Conservation (phyloP, 2,888 invertebrate genomes). For the Agonopterix heracliana region DNA sequence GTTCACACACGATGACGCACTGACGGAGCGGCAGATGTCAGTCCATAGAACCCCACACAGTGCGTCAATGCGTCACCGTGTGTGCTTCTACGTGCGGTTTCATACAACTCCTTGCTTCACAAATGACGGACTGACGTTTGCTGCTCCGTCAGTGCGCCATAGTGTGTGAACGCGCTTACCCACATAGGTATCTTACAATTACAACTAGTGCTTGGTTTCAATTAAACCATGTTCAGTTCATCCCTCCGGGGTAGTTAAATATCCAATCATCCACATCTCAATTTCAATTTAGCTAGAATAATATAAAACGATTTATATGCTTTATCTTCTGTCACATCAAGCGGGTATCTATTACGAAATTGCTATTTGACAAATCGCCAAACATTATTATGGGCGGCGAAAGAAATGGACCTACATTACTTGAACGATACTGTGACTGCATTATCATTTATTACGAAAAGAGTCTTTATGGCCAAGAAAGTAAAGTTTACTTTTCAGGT, state of each 20-base stretch:
- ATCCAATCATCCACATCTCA: conserved; percentile 2
- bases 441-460: conserved; percentile 21
- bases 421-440: conserved; percentile 43
- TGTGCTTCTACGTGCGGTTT: no score
- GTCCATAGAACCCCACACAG: no score
- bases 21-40: no score
- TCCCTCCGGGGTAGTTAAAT: conserved; percentile 1
- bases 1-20: no score
- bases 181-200: no score
- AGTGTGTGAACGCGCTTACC: no score
- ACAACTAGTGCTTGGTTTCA: no score
- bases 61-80: no score
- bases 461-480: conserved; percentile 21
- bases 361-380: conserved; percentile 74
- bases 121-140: no score
- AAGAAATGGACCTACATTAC: conserved; percentile 69
- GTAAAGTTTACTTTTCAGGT: conserved; percentile 34
- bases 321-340: conserved; percentile 61
- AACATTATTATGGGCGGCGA: conserved; percentile 71
- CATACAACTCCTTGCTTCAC: no score
- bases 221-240: background rate
- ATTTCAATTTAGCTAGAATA: conserved; percentile 19
- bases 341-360: conserved; percentile 74
- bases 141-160: no score
- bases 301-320: conserved; percentile 44